Conservation (phyloP, 2,113 vertebrate genomes). For the Colossoma macropomum region DNA sequence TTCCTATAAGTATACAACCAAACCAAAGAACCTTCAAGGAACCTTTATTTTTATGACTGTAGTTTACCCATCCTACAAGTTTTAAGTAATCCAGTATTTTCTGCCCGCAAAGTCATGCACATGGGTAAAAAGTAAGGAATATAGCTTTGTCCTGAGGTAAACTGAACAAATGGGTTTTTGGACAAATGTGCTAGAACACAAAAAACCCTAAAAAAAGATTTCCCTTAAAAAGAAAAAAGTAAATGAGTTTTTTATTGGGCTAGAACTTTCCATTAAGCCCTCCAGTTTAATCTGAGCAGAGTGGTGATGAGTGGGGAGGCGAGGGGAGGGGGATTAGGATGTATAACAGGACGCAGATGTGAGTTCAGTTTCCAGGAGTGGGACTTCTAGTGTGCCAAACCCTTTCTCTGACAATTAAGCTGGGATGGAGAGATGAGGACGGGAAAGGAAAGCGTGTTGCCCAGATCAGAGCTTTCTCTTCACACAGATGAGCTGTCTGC, state of each 20-base stretch:
- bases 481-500: constrained; percentile 17
- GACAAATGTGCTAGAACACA: background rate
- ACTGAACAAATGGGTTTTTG: background rate
- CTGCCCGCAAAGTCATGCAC: too few species aligned
- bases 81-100: too few species aligned
- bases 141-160: constrained; percentile 1
- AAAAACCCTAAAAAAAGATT: background rate
- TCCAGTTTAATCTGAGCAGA: constrained; percentile 51
- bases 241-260: constrained; percentile 47
- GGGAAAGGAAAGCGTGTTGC: background rate
- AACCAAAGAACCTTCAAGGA: too few species aligned
- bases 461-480: constrained; percentile 27
- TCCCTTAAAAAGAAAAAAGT: constrained; percentile 16
- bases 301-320: constrained; percentile 14
- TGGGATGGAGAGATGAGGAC: background rate
- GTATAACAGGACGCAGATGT: constrained; percentile 65
- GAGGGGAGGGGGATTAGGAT: constrained; percentile 41
- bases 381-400: constrained; percentile 31
- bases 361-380: constrained; percentile 42
- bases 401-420: constrained; percentile 36
- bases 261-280: constrained; percentile 55
- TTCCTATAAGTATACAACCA: too few species aligned
- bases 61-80: too few species aligned
- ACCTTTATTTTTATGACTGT: background rate
- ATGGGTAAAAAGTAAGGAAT: too few species aligned